These are phyloP conservation scores for Eolophus roseicapilla DNA, from an alignment of 2,113 vertebrate species.

Conservation along the genomic window DNA sequence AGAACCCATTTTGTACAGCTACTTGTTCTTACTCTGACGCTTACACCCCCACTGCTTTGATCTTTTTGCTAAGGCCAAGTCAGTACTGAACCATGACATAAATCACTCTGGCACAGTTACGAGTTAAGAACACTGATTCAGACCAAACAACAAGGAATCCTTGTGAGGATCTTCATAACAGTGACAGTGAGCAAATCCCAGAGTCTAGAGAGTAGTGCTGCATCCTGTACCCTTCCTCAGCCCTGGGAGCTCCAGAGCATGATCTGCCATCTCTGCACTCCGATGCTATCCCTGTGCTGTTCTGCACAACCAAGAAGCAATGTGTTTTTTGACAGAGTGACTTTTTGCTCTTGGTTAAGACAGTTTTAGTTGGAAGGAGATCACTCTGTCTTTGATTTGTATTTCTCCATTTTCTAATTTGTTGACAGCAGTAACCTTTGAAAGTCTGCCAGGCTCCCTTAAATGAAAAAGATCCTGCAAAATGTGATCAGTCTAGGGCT, in stretches of 20 bases:
- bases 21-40: background rate
- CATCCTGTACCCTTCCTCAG: background rate
- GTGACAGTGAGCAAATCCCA: background rate
- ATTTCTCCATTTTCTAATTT: background rate
- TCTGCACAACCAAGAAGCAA: background rate
- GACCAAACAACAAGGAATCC: background rate
- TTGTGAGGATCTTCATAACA: background rate
- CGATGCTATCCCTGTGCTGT: background rate
- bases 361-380: background rate
- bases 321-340: background rate
- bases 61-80: background rate
- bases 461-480: background rate
- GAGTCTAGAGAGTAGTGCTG: rapidly evolving
- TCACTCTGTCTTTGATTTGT: background rate
- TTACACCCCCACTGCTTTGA: background rate
- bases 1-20: background rate
- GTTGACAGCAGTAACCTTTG: background rate
- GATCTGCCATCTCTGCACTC: background rate
- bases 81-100: background rate
- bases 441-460: background rate
- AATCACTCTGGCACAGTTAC: background rate
- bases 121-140: background rate
- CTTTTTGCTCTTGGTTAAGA: background rate
- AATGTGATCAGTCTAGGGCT: background rate
- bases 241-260: background rate